Percentiles rank a stretch among this genome's conserved stretches.
Evolutionary conservation across 2,113 vertebrate species (phyloP).

Genomic region (Agelaius tricolor): DNA sequence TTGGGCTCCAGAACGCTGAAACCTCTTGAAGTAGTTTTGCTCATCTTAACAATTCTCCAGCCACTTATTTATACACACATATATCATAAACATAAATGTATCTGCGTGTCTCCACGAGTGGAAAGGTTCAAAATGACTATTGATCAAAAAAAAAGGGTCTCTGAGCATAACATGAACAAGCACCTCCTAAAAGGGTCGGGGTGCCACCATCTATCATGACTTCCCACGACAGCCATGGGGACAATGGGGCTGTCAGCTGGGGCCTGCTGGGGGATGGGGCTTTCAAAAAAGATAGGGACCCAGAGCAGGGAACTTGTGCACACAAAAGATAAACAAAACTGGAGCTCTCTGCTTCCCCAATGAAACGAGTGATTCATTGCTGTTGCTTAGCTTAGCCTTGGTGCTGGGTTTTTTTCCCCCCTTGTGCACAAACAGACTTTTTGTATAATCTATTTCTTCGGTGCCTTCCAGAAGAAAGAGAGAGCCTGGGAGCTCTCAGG

Average conservation of each 20-base stretch:
- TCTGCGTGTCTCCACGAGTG: background rate
- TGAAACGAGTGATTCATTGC: background rate
- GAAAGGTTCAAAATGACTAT: conserved; percentile 29
- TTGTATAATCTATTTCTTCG: background rate
- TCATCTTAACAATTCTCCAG: background rate
- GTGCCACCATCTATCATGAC: conserved; percentile 48
- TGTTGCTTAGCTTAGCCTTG: background rate
- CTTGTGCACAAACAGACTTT: background rate
- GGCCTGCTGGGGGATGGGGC: background rate
- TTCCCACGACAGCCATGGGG: conserved; percentile 20
- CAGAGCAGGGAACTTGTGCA: background rate
- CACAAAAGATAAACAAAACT: conserved; percentile 10
- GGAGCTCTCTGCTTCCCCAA: background rate
- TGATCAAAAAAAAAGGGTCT: conserved; percentile 45
- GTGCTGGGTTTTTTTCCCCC: background rate
- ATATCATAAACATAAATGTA: background rate
- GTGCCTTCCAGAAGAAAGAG: background rate
- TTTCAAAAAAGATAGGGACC: background rate
- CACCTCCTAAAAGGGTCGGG: conserved; percentile 32
- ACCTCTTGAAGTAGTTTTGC: background rate
- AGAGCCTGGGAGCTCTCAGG: background rate
- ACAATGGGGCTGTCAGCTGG: conserved; percentile 33
- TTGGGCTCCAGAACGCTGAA: background rate
- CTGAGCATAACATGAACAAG: background rate
- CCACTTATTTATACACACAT: background rate